Conservation (phyloP, 2,888 invertebrate genomes). For the Apoda limacodes region DNA sequence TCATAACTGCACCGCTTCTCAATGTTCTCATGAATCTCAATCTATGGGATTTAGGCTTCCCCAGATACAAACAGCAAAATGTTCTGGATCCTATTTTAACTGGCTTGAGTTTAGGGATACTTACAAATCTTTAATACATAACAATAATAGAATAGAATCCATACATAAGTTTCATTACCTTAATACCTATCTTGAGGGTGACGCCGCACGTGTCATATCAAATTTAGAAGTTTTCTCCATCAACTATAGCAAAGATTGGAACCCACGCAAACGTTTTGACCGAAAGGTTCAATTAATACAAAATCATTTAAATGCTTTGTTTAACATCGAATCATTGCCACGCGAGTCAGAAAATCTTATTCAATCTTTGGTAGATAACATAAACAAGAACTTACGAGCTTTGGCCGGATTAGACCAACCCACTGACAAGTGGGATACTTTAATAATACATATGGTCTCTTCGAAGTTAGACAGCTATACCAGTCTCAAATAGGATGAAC, state of each 20-base stretch:
- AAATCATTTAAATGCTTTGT: conserved; percentile 18
- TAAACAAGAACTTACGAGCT: conserved; percentile 20
- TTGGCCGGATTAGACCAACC: conserved; percentile 18
- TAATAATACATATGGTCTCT: conserved; percentile 11
- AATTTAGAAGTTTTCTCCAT: conserved; percentile 15
- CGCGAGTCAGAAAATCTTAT: conserved; percentile 17
- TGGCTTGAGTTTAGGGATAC: conserved; percentile 17
- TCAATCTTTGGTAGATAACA: conserved; percentile 18
- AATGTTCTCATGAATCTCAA: neutral
- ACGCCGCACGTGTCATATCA: conserved; percentile 11
- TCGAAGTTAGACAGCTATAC: conserved; percentile 11
- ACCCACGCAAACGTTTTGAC: conserved; percentile 16
- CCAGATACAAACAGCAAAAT: conserved; percentile 13
- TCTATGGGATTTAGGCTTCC: conserved; percentile 9
- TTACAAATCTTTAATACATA: conserved; percentile 11
- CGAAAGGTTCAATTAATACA: conserved; percentile 15
- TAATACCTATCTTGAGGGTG: conserved; percentile 13
- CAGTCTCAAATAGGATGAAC: conserved; percentile 13
- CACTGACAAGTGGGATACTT: conserved; percentile 14
- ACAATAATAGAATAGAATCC: conserved; percentile 5
- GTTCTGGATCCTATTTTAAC: conserved; percentile 13
- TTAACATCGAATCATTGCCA: conserved; percentile 11
- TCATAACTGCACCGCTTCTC: too few species aligned
- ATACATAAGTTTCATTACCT: conserved; percentile 15
- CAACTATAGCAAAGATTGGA: conserved; percentile 22